Evolutionary conservation across 2,797 vertebrate genomes (phyloP), one percentile per base, ranked within the genome.

Genomic region (Rhynchonycteris naso): DNA sequence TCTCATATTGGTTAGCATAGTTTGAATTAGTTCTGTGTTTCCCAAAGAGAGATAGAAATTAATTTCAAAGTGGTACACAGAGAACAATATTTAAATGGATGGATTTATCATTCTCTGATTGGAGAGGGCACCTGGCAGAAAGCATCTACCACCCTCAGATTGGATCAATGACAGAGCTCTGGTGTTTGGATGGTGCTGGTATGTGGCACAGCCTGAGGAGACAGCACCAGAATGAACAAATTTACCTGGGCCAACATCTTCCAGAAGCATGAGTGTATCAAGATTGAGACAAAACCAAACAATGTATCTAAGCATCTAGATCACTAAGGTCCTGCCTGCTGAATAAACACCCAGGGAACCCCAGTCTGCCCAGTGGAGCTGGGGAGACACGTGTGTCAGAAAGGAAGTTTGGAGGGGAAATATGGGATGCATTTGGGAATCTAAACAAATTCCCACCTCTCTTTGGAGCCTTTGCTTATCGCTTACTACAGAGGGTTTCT

Each of bases 81-180:
- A 92, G 30, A 88, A 90, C 0, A 4, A 56, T 56, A 59, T 83
- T 21, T 21, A 89, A 50, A 33, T 38, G 61, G 7, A 33, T 26
- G 6, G 9, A 50, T 80, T 85, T 35, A 3, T 38, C 33, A 82
- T 59, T 65, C 47, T 96, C 59, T 75, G 59, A 87, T n/a, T 26
- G 68, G 16, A 15, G 10, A 76, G 11, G 22, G 33, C 3, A n/a
- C 35, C 1, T 9, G 43, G 52, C 24, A 52, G 21, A 81, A 82
- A 35, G 71, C 5, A 59, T 69, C 59, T 35, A 30, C 7, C 0
- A 0, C 10, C 56, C 43, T 58, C 18, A 38, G 19, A 50, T 0
- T 21, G 50, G 79, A n/a, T 68, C 28, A 24, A 43, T 15, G 33
- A n/a, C 7, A 12, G 13, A 35, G 5, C 0, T 6, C 15, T 15